phyloP scores from a whole-genome alignment of 2,888 invertebrate species.

The Diadromus collaris region DNA sequence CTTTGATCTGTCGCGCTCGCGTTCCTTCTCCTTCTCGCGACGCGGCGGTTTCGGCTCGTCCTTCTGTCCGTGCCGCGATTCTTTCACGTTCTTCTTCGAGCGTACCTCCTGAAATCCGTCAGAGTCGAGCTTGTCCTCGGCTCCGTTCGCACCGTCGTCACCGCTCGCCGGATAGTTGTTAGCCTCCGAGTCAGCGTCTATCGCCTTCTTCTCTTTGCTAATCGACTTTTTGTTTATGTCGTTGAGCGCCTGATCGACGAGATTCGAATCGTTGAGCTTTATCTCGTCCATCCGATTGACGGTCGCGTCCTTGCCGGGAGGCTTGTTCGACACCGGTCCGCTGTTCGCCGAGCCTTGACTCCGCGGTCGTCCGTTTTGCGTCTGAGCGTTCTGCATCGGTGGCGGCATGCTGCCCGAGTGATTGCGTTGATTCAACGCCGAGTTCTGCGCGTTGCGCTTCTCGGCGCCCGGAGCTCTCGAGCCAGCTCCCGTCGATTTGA shows the following conservation, averaged over 20 bases:
- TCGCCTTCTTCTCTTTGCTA: slow-evolving; percentile 79
- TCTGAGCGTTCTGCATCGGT: slow-evolving; percentile 72
- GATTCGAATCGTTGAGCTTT: slow-evolving; percentile 81
- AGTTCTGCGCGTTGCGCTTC: slow-evolving; percentile 74
- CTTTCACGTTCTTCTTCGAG: slow-evolving; percentile 89
- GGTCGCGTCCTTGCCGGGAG: slow-evolving; percentile 77
- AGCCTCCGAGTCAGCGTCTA: slow-evolving; percentile 82
- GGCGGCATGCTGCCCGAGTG: slow-evolving; percentile 77
- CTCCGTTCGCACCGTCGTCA: slow-evolving; percentile 74
- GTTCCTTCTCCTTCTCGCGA: slow-evolving; percentile 74
- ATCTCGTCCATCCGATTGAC: slow-evolving; percentile 82
- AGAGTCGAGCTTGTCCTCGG: slow-evolving; percentile 81
- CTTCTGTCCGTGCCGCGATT: slow-evolving; percentile 80
- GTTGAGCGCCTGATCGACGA: slow-evolving; percentile 81
- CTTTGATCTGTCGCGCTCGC: slow-evolving; percentile 77
- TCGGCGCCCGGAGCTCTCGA: slow-evolving; percentile 76
- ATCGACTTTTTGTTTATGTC: slow-evolving; percentile 78
- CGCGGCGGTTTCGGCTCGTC: slow-evolving; percentile 74
- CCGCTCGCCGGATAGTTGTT: slow-evolving; percentile 81
- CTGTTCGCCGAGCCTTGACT: slow-evolving; percentile 75
- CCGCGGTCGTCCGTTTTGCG: slow-evolving; percentile 75
- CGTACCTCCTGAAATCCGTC: slow-evolving; percentile 93
- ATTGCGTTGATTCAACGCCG: slow-evolving; percentile 72
- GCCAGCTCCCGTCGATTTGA: slow-evolving; percentile 68
- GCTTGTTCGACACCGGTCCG: slow-evolving; percentile 66